A percentile compares a stretch with the other conserved stretches of the same genome.
These are phyloP conservation scores for Ochropleura leucogaster DNA, from an alignment of 2,888 invertebrate species.

Conservation along the genomic window DNA sequence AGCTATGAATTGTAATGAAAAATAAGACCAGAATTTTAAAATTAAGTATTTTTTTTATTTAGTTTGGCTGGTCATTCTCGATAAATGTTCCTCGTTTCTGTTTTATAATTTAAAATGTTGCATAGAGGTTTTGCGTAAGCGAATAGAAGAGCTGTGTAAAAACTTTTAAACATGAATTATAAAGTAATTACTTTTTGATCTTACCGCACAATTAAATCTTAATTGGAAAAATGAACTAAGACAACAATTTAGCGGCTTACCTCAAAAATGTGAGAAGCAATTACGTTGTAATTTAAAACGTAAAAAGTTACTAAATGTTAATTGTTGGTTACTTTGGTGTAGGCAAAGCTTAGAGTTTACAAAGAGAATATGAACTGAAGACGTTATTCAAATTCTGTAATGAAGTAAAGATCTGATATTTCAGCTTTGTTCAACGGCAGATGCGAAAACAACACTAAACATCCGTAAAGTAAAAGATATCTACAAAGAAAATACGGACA, in stretches of 20 bases:
- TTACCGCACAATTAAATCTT: slow-evolving; percentile 10
- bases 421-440: no score
- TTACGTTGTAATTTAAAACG: slow-evolving; percentile 18
- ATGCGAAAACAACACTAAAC: background rate
- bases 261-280: slow-evolving; percentile 28
- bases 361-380: background rate
- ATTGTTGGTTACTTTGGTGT: background rate
- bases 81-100: background rate
- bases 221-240: slow-evolving; percentile 18
- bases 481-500: background rate
- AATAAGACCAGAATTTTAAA: slow-evolving; percentile 11
- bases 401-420: background rate
- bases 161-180: slow-evolving; percentile 26
- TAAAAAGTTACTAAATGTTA: slow-evolving; percentile 1
- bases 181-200: slow-evolving; percentile 48
- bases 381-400: background rate
- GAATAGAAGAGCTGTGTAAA: slow-evolving; percentile 11
- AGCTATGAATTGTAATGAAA: background rate
- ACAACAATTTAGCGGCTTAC: slow-evolving; percentile 23
- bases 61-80: background rate
- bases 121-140: background rate
- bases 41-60: background rate
- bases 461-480: background rate
- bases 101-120: slow-evolving; percentile 2
- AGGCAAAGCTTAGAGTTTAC: background rate